Evolutionary conservation across 2,888 invertebrate species (phyloP), one percentile per base, ranked within the genome.

Genomic region (Lypha dubia): DNA sequence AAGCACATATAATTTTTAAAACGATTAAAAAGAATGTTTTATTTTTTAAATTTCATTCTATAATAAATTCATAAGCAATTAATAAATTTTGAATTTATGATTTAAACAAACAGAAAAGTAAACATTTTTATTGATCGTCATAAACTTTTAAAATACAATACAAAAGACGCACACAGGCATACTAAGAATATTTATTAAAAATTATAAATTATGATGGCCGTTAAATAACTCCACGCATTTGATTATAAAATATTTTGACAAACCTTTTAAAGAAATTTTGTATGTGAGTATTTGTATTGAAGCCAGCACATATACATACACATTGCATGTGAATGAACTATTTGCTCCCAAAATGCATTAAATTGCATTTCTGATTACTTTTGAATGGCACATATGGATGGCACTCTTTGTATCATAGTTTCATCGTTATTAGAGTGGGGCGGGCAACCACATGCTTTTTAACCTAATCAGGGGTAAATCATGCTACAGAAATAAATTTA

Each of bases 1-100:
- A 49, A 58, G 44, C 58, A 24, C 28, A 49, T 49, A 60, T 15
- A 38, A 49, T 38, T 28, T n/a, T 15, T 7, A 44, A 46, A 49
- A 49, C 28, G 24, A 77, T 17, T 17, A 32, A 17, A 38, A 51
- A 41, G n/a, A 70, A 51, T 70, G 28, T 70, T 51, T n/a, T n/a
- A n/a, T 81, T 62, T 5, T 6, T 41, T 4, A 38, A 70, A 49
- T 81, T 70, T 70, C 56, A 70, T 63, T 76, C n/a, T 11, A 73
- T 77, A 74, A 81, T 84, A 81, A 81, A 81, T 84, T 76, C 81
- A 84, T 84, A 84, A 81, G 79, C 74, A 81, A 74, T 84, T 84
- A 84, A 84, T 84, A 84, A 84, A 80, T 68, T 79, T 74, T 74
- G 58, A 74, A 81, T 81, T 84, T 81, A 84, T 84, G 84, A 75